phyloP scores from a whole-genome alignment of 2,888 invertebrate species.

The Hyles lineata region DNA sequence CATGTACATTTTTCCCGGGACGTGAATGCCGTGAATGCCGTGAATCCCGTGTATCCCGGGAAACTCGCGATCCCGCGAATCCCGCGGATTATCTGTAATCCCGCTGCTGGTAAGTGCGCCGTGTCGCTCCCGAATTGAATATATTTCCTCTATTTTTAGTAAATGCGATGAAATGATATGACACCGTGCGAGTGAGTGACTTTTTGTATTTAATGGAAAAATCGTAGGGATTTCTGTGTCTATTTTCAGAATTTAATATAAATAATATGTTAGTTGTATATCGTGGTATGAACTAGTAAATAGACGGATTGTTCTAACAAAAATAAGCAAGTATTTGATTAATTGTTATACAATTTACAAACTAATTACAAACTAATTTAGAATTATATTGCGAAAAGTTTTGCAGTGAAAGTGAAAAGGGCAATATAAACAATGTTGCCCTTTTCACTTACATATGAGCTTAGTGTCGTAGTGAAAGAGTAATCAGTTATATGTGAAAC shows the following conservation, averaged over 20 bases:
- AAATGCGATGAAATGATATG: constrained; percentile 23
- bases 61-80: constrained; percentile 6
- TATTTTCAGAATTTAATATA: not conserved
- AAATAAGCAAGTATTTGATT: no score
- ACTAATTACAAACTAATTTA: no score
- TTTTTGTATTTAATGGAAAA: not conserved
- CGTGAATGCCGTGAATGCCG: not conserved
- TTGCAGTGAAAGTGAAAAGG: no score
- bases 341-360: no score
- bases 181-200: constrained; percentile 9
- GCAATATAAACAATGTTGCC: no score
- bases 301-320: no score
- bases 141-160: constrained; percentile 22
- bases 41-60: not conserved
- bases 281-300: no score
- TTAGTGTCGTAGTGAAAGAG: no score
- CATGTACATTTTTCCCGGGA: constrained; percentile 22
- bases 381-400: no score
- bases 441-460: no score
- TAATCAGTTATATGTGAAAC: no score
- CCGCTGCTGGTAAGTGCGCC: constrained; percentile 14
- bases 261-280: no score
- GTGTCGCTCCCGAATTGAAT: constrained; percentile 19
- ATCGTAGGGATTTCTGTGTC: not conserved
- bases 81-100: constrained; percentile 19